Base-by-base conservation (phyloP, 2,113 vertebrate genomes). In the Bambusicola thoracicus region DNA sequence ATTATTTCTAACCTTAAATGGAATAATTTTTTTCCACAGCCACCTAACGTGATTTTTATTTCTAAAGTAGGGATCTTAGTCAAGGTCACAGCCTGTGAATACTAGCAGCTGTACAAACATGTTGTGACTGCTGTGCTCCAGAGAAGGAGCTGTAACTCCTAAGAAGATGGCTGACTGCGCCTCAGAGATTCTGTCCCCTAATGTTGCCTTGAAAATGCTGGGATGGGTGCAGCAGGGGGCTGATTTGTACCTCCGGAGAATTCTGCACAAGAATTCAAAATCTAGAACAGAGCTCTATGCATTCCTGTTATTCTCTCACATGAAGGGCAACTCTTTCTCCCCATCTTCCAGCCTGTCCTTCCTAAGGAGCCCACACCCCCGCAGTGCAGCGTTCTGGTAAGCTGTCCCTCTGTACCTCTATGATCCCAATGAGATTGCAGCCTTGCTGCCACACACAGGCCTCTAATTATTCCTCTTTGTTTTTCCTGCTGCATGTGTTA, bases 11-110 rank as follows among this genome's bases (percentile, higher is more conserved):
- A 55, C 80, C 58, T 85, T 53, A 81, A 82, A 59, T 6, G 85
- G 85, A 95, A 77, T 80, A 65, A 86, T 66, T 49, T 72, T 88
- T 95, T 96, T 94, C 73, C 75, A 82, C n/a, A 11, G 1, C 65
- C 32, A 67, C 46, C 62, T 91, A 80, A 59, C 53, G 34, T 80
- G 38, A 48, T 85, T 91, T 86, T 84, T 93, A 82, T 90, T 94
- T 79, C 80, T 89, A 67, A 74, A 29, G 19, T 66, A 67, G 76
- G 58, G 48, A 86, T 75, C 62, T 49, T 66, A 81, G 70, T 82
- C 38, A 27, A 80, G 91, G 89, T 87, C 81, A 61, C 40, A 88
- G 51, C 32, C 55, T 51, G 67, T 46, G 24, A 63, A 11, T 32
- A 30, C 43, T 69, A 51, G 53, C 44, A 93, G 80, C 76, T 72